Conservation (phyloP, 2,113 vertebrate species). For the Ageneiosus marmoratus region DNA sequence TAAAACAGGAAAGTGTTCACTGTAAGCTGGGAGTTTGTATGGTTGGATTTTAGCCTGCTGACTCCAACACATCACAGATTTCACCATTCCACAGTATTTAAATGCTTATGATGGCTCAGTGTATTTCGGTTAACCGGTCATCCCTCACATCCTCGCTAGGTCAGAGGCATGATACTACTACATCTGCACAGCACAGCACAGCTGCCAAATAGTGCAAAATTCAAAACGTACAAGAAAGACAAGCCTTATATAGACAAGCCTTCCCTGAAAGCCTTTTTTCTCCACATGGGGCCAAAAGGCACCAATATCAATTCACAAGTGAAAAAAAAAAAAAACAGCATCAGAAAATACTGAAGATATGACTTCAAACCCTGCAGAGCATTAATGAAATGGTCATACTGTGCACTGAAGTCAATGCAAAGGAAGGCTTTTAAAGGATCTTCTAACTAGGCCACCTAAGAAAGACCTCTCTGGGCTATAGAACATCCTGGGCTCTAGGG, state of each 20-base stretch:
- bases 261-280: not conserved
- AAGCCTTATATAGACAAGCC: not conserved
- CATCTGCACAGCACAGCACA: constrained; percentile 8
- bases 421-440: constrained; percentile 25
- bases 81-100: not conserved
- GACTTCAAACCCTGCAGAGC: not conserved
- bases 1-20: not conserved
- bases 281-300: constrained; percentile 4
- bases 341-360: not conserved
- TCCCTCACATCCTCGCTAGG: not conserved
- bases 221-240: not conserved
- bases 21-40: not conserved
- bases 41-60: constrained; percentile 9
- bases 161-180: not conserved
- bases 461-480: not conserved
- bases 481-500: constrained; percentile 2
- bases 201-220: not conserved
- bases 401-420: constrained; percentile 37
- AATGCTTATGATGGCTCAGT: not conserved
- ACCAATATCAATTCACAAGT: constrained; percentile 17
- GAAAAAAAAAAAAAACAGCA: not conserved
- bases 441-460: constrained; percentile 36
- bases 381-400: constrained; percentile 13
- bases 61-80: constrained; percentile 15
- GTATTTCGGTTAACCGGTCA: not conserved